A percentile compares a stretch with the other conserved stretches of the same genome.
These are phyloP conservation scores for Antitype chi DNA, from an alignment of 2,888 invertebrate species.

Conservation along the genomic window DNA sequence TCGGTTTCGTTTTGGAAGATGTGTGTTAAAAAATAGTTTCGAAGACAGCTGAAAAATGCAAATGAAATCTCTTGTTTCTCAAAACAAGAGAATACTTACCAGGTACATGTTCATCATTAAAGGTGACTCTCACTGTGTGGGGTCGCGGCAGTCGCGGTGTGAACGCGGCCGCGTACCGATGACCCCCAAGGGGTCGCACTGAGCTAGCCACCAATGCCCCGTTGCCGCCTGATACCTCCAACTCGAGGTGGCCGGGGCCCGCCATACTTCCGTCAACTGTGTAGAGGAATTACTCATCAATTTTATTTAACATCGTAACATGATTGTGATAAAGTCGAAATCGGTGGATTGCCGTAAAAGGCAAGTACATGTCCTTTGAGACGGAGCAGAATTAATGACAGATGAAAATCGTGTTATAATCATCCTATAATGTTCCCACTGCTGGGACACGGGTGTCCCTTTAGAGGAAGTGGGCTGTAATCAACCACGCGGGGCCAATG, in stretches of 20 bases:
- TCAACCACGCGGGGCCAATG: too few relatives aligned
- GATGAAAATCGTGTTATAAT: not conserved
- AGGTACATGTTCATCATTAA: constrained; percentile 97
- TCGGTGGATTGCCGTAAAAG: not conserved
- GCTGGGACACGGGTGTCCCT: too few relatives aligned
- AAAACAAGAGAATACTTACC: constrained; percentile 89
- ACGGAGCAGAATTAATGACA: not conserved
- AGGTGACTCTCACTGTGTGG: constrained; percentile 98
- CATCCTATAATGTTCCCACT: too few relatives aligned
- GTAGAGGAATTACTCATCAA: not conserved
- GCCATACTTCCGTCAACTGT: constrained; percentile 98
- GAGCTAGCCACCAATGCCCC: constrained; percentile 98
- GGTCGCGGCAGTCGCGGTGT: constrained; percentile 96
- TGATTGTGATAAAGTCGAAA: not conserved
- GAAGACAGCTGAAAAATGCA: not conserved
- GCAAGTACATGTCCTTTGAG: not conserved
- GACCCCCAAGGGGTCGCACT: constrained; percentile 96
- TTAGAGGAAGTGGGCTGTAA: too few relatives aligned
- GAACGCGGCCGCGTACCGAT: constrained; percentile 97
- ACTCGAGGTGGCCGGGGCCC: constrained; percentile 99
- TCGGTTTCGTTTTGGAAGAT: not conserved
- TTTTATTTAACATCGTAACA: not conserved
- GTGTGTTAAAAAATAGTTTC: not conserved
- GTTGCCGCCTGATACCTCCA: constrained; percentile 94
- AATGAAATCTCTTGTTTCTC: not conserved